Percentiles rank a stretch among this genome's conserved stretches.
These are phyloP conservation scores for Silurus glanis DNA, from an alignment of 2,113 vertebrate species.

Conservation along the genomic window DNA sequence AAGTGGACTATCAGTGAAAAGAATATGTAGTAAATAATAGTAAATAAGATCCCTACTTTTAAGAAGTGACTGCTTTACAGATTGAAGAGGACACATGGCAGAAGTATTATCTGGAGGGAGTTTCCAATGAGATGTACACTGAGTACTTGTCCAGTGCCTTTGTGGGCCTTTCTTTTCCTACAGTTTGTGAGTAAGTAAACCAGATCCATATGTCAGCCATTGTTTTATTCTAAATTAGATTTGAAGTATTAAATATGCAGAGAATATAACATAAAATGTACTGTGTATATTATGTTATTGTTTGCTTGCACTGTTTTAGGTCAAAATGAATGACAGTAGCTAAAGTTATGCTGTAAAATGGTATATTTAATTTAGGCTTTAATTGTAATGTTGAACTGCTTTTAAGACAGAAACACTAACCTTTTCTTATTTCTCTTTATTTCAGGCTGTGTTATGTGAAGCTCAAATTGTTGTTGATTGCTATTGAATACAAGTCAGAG, in stretches of 20 bases:
- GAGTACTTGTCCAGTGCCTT: conserved; percentile 99
- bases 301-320: neutral
- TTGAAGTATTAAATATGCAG: neutral
- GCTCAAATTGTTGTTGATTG: conserved; percentile 97
- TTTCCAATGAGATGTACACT: conserved; percentile 99
- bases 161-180: conserved; percentile 96
- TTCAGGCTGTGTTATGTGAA: conserved; percentile 96
- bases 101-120: conserved; percentile 98
- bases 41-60: neutral
- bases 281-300: neutral
- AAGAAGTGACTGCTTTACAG: conserved; percentile 65
- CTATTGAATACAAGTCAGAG: conserved; percentile 98
- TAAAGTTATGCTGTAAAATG: neutral
- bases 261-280: neutral
- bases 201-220: neutral
- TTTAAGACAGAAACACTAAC: conserved; percentile 1
- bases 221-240: neutral
- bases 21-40: too few species aligned
- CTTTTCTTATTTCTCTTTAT: conserved; percentile 49
- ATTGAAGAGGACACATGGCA: conserved; percentile 99
- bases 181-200: conserved; percentile 97
- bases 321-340: neutral
- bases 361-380: neutral
- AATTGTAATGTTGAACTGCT: neutral
- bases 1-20: neutral